phyloP scores from a whole-genome alignment of 2,888 invertebrate species.

The Drosophila prolongata region DNA sequence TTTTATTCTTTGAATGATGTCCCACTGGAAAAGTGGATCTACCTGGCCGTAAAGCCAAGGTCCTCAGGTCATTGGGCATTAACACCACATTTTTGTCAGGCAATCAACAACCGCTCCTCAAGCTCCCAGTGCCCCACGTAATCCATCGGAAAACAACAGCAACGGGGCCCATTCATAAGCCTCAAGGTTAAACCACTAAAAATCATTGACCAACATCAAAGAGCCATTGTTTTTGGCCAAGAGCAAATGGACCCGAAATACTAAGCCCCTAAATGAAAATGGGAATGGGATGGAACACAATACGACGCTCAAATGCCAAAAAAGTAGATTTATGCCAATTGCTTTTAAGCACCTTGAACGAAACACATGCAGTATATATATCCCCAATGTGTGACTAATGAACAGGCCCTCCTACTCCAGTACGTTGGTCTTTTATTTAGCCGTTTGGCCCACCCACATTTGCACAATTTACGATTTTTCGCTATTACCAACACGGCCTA shows the following conservation, averaged over 20 bases:
- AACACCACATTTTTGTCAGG: conserved; percentile 60
- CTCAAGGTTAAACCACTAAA: conserved; percentile 76
- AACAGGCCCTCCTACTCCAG: conserved; percentile 54
- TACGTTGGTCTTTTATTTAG: conserved; percentile 59
- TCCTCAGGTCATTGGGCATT: conserved; percentile 57
- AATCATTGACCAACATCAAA: conserved; percentile 76
- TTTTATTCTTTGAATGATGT: not conserved
- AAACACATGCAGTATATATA: too few relatives aligned
- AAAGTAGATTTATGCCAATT: conserved; percentile 76
- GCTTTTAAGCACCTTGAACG: conserved; percentile 65
- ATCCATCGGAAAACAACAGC: conserved; percentile 35
- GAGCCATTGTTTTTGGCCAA: conserved; percentile 62
- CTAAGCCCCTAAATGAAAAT: conserved; percentile 65
- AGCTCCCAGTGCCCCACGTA: not conserved
- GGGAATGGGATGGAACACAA: conserved; percentile 26
- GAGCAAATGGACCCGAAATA: conserved; percentile 51
- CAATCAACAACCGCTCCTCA: not conserved
- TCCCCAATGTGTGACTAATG: conserved; percentile 64
- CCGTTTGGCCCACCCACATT: conserved; percentile 51
- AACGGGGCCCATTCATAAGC: conserved; percentile 67
- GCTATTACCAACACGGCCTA: conserved; percentile 11
- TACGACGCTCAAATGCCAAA: conserved; percentile 20
- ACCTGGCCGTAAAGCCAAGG: conserved; percentile 43
- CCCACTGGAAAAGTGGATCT: conserved; percentile 33
- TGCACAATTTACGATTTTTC: conserved; percentile 29